Evolutionary conservation across 2,797 vertebrate genomes (phyloP).

Genomic region (Sebastes ruberrimus): DNA sequence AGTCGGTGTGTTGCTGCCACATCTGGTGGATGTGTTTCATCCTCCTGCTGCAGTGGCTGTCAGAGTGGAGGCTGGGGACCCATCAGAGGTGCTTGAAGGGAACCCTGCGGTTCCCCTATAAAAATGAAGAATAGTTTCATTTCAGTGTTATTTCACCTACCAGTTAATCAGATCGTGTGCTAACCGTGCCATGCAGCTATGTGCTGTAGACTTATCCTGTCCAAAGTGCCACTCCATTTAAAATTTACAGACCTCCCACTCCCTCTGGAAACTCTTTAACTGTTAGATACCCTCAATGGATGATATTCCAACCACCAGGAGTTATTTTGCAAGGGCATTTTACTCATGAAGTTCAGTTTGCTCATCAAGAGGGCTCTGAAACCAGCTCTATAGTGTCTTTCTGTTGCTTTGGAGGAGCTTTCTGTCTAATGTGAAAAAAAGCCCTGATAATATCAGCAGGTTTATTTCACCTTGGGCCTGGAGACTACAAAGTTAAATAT

Average conservation of each 20-base stretch:
- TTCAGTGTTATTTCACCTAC: slow-evolving; percentile 50
- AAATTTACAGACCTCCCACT: slow-evolving; percentile 14
- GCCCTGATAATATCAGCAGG: background rate
- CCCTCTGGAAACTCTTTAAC: background rate
- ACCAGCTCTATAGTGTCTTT: background rate
- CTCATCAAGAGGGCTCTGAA: background rate
- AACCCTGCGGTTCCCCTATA: slow-evolving; percentile 43
- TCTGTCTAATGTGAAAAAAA: background rate
- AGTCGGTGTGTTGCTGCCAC: slow-evolving; percentile 29
- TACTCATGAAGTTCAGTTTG: background rate
- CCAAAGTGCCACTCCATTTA: slow-evolving; percentile 11
- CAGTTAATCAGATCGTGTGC: slow-evolving; percentile 32
- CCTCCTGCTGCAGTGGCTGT: slow-evolving; percentile 17
- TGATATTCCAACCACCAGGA: slow-evolving; percentile 1
- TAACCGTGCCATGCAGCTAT: slow-evolving; percentile 11
- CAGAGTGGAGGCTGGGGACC: slow-evolving; percentile 50
- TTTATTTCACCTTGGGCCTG: background rate
- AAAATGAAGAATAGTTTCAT: slow-evolving; percentile 64
- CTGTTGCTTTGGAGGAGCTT: background rate
- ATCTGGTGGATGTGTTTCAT: slow-evolving; percentile 64
- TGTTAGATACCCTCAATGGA: slow-evolving; percentile 8
- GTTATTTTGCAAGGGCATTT: background rate
- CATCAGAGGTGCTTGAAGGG: slow-evolving; percentile 36
- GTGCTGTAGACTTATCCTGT: background rate
- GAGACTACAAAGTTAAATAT: background rate